These are phyloP conservation scores for Arrhopalites spinosus DNA, from an alignment of 2,888 invertebrate genomes.

Conservation along the genomic window DNA sequence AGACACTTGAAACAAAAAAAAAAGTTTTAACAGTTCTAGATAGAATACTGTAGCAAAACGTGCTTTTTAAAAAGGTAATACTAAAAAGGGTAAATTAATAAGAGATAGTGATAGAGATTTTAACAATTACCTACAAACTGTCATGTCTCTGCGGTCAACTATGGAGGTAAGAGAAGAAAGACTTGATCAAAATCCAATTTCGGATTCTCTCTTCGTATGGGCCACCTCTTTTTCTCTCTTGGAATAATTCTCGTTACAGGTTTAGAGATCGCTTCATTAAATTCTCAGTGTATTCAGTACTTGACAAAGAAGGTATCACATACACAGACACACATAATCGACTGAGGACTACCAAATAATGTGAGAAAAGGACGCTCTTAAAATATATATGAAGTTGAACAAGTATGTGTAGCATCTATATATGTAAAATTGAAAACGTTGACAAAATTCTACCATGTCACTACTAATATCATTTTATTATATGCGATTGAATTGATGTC, in stretches of 20 bases:
- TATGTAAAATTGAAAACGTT: not conserved
- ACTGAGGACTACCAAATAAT: too few relatives aligned
- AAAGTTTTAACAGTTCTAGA: not conserved
- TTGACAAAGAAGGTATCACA: not conserved
- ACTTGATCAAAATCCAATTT: slow-evolving; percentile 29
- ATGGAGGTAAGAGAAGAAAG: slow-evolving; percentile 26
- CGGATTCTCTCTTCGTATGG: slow-evolving; percentile 12
- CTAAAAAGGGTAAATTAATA: not conserved
- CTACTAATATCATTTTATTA: not conserved
- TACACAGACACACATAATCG: too few relatives aligned
- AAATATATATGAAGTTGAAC: not conserved
- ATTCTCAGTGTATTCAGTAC: not conserved
- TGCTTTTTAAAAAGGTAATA: not conserved
- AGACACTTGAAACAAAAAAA: not conserved
- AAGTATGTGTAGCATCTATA: not conserved
- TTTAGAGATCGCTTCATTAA: not conserved
- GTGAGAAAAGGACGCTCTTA: too few relatives aligned
- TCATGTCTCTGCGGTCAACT: slow-evolving; percentile 32
- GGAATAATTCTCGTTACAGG: not conserved
- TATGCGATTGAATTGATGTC: not conserved
- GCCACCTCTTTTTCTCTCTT: not conserved
- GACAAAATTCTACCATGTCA: too few relatives aligned
- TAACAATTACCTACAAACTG: slow-evolving; percentile 30
- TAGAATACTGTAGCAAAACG: not conserved
- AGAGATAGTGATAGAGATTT: slow-evolving; percentile 27